Evolutionary conservation across 1,140 invertebrate genomes (phyloP).

Genomic region (Drosophila quadrilineata): DNA sequence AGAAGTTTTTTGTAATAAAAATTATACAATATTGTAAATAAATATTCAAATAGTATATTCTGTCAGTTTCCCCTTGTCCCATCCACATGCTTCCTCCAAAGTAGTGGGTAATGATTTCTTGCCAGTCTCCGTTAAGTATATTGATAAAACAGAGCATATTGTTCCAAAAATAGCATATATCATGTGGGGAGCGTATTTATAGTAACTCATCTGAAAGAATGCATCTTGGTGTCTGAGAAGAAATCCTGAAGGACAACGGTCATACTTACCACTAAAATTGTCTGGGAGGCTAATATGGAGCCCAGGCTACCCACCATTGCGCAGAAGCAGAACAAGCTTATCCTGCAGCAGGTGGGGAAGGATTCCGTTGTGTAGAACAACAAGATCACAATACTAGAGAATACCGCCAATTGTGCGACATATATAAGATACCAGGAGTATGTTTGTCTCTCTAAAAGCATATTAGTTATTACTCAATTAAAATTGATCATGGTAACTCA

Average conservation of each 20-base stretch:
- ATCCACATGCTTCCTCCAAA: slow-evolving; percentile 84
- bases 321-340: slow-evolving; percentile 85
- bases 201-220: slow-evolving; percentile 79
- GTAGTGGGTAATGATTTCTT: slow-evolving; percentile 86
- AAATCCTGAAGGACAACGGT: no score
- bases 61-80: slow-evolving; percentile 69
- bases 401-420: slow-evolving; percentile 86
- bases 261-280: slow-evolving; percentile 84
- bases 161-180: slow-evolving; percentile 84
- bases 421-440: slow-evolving; percentile 84
- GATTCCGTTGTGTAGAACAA: slow-evolving; percentile 88
- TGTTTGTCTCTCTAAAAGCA: no score
- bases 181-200: slow-evolving; percentile 83
- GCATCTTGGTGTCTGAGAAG: no score
- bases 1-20: no score
- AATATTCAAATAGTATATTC: no score
- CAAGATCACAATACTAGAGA: slow-evolving; percentile 85
- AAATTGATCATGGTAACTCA: no score
- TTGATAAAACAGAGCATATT: slow-evolving; percentile 83
- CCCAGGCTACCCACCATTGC: slow-evolving; percentile 87
- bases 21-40: no score
- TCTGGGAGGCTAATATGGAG: slow-evolving; percentile 87
- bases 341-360: slow-evolving; percentile 86
- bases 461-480: not conserved
- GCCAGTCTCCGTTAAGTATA: slow-evolving; percentile 87